Conservation (phyloP, 2,888 invertebrate genomes). For the Halocaridina rubra region DNA sequence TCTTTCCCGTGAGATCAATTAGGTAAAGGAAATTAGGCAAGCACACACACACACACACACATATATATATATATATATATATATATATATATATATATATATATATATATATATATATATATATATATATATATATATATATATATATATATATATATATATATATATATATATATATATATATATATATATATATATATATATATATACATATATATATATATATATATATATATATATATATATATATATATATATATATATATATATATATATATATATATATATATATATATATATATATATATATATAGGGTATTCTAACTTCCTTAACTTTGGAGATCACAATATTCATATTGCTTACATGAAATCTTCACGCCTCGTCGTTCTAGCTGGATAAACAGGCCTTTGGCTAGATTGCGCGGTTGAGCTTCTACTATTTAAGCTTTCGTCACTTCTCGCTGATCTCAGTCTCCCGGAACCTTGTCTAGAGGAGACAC, state of each 20-base stretch:
- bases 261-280: not conserved
- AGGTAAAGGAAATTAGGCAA: no score
- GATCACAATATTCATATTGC: no score
- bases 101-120: constrained; percentile 9
- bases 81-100: constrained; percentile 10
- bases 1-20: no score
- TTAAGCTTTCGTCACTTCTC: constrained; percentile 65
- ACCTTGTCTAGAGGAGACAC: not conserved
- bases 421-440: not conserved
- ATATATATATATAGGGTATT: not conserved
- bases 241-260: not conserved
- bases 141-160: constrained; percentile 21
- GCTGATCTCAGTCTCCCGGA: constrained; percentile 64
- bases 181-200: not conserved
- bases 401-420: constrained; percentile 42
- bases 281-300: not conserved
- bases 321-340: no score
- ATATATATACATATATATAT: not conserved
- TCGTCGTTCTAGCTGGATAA: constrained; percentile 68
- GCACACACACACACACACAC: no score
- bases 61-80: no score
- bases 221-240: not conserved
- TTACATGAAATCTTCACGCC: constrained; percentile 70
- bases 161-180: constrained; percentile 12
- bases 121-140: constrained; percentile 7